Percentiles rank a stretch among this genome's conserved stretches.
Evolutionary conservation across 2,888 invertebrate genomes (phyloP).

Genomic region (Alloplasta piceator): DNA sequence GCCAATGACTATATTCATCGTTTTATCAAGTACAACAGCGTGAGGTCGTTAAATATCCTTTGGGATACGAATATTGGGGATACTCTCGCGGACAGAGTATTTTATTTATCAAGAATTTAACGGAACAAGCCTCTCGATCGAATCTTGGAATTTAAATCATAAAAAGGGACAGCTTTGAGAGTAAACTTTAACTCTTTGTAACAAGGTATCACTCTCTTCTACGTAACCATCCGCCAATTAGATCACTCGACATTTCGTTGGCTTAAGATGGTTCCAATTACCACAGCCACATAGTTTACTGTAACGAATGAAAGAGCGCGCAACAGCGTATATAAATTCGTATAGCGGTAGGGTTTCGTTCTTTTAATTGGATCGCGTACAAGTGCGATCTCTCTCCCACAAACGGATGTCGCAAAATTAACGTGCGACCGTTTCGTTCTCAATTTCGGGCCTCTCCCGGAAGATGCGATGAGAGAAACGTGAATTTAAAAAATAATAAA

Average conservation of each 20-base stretch:
- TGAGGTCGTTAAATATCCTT: too few species aligned
- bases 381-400: constrained; percentile 76
- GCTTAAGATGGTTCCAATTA: too few species aligned
- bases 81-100: too few species aligned
- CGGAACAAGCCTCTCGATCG: too few species aligned
- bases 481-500: constrained; percentile 37
- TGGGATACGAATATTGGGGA: too few species aligned
- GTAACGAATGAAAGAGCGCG: constrained; percentile 77
- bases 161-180: too few species aligned
- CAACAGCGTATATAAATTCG: constrained; percentile 41
- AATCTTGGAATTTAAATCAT: too few species aligned
- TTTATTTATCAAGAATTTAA: too few species aligned
- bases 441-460: constrained; percentile 54
- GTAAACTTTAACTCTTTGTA: too few species aligned
- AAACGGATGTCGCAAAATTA: constrained; percentile 82
- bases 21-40: background rate
- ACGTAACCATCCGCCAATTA: too few species aligned
- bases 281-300: constrained; percentile 44
- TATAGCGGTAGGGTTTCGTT: constrained; percentile 76
- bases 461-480: constrained; percentile 59
- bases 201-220: too few species aligned
- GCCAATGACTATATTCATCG: background rate
- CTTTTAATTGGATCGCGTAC: constrained; percentile 82
- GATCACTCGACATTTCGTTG: too few species aligned
- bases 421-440: constrained; percentile 79